These are phyloP conservation scores for Beris chalybata DNA, from an alignment of 2,888 invertebrate species.

Conservation along the genomic window DNA sequence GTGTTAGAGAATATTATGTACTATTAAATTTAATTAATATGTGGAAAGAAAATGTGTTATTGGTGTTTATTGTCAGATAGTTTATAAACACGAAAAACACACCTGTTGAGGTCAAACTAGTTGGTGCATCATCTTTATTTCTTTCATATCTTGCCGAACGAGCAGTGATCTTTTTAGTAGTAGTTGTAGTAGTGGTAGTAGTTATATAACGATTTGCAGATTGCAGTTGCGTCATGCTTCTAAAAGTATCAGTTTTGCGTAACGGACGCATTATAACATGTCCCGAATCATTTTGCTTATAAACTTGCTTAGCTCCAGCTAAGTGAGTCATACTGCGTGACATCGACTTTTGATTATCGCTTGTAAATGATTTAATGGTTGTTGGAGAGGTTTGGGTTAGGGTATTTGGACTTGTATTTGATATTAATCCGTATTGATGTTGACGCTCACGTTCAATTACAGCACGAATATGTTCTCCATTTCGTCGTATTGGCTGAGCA, in stretches of 20 bases:
- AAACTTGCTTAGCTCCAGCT: constrained; percentile 44
- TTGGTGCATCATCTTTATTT: constrained; percentile 45
- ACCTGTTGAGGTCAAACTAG: constrained; percentile 41
- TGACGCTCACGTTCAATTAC: constrained; percentile 55
- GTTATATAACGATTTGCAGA: constrained; percentile 46
- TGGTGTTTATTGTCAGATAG: constrained; percentile 22
- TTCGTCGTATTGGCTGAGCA: constrained; percentile 69
- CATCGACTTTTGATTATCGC: constrained; percentile 54
- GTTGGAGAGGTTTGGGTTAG: constrained; percentile 43
- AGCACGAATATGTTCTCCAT: constrained; percentile 56
- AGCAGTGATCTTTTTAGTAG: constrained; percentile 53
- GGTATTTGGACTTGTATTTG: constrained; percentile 41
- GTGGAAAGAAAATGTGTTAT: constrained; percentile 22
- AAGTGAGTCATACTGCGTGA: constrained; percentile 75
- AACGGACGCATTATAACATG: constrained; percentile 49
- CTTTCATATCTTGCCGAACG: constrained; percentile 39
- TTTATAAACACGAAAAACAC: constrained; percentile 40
- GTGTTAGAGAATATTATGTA: not conserved
- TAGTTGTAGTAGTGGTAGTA: constrained; percentile 49
- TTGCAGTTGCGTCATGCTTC: constrained; percentile 60
- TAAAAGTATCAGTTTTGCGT: constrained; percentile 54
- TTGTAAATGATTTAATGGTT: constrained; percentile 46
- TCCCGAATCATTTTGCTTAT: constrained; percentile 38
- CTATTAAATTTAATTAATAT: not conserved
- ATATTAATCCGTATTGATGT: constrained; percentile 46